These are phyloP conservation scores for Ceuthmochares aereus DNA, from an alignment of 2,113 vertebrate genomes.

Conservation along the genomic window DNA sequence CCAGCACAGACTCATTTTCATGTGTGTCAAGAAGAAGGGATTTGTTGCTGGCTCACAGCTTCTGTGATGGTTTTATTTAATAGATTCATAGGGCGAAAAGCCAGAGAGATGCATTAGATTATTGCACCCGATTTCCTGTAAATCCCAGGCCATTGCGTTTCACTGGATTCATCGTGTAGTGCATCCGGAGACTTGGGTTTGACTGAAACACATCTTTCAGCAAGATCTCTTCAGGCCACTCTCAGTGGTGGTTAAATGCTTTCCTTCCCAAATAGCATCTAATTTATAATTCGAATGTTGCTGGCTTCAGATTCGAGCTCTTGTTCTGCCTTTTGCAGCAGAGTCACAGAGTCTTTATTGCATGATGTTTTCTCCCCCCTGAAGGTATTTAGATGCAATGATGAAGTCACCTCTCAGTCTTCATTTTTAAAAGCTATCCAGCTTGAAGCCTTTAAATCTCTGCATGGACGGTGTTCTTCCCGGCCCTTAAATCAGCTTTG, in stretches of 20 bases:
- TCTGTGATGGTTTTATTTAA: slow-evolving; percentile 1
- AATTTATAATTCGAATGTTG: slow-evolving; percentile 28
- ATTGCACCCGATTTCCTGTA: neutral
- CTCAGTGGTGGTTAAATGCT: neutral
- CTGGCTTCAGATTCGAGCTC: slow-evolving; percentile 21
- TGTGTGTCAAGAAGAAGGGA: neutral
- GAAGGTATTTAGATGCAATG: neutral
- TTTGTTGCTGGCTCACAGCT: neutral
- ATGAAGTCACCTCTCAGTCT: slow-evolving; percentile 12
- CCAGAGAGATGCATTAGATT: neutral
- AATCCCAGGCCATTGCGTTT: neutral
- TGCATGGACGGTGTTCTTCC: neutral
- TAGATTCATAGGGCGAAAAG: neutral
- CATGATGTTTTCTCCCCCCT: neutral
- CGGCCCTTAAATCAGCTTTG: slow-evolving; percentile 25
- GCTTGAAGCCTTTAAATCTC: slow-evolving; percentile 31
- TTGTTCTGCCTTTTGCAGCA: neutral
- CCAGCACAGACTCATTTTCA: neutral
- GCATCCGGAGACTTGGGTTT: neutral
- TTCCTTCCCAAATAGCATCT: neutral
- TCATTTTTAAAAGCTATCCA: slow-evolving; percentile 19
- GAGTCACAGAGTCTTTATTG: neutral
- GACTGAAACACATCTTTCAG: neutral
- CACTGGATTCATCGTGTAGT: neutral
- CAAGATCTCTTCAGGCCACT: slow-evolving; percentile 16